phyloP scores from a whole-genome alignment of 2,888 invertebrate genomes.

The Andrena trimmerana region DNA sequence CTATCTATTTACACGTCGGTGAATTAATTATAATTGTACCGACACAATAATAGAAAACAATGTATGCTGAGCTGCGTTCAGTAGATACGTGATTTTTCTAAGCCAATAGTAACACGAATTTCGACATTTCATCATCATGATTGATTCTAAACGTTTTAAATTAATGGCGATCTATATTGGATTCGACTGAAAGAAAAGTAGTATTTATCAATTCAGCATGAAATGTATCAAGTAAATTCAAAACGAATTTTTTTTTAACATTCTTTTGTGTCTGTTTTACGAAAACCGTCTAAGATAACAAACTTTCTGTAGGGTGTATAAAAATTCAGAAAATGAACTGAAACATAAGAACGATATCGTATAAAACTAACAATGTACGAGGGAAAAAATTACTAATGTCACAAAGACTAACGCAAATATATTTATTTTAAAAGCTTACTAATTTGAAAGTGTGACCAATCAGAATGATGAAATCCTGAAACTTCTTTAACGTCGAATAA shows the following conservation, averaged over 20 bases:
- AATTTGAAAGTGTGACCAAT: background rate
- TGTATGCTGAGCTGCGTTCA: background rate
- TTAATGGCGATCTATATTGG: background rate
- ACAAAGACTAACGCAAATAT: background rate
- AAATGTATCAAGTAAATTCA: background rate
- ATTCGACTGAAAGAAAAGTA: background rate
- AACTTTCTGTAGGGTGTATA: background rate
- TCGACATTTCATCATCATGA: background rate
- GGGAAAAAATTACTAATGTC: background rate
- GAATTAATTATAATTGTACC: background rate
- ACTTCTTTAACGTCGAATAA: background rate
- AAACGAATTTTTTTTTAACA: background rate
- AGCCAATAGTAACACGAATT: background rate
- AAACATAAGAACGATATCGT: background rate
- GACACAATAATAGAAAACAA: background rate
- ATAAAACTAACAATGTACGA: no score
- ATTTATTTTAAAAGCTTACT: slow-evolving; percentile 11
- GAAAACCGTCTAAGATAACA: background rate
- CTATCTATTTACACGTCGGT: background rate
- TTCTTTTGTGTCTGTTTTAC: background rate
- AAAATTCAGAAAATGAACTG: background rate
- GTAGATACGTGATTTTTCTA: background rate
- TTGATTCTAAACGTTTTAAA: slow-evolving; percentile 5
- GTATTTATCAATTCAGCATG: background rate
- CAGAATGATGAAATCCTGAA: background rate